These are phyloP conservation scores for Dasysyrphus tricinctus DNA, from an alignment of 2,888 invertebrate species.

Conservation along the genomic window DNA sequence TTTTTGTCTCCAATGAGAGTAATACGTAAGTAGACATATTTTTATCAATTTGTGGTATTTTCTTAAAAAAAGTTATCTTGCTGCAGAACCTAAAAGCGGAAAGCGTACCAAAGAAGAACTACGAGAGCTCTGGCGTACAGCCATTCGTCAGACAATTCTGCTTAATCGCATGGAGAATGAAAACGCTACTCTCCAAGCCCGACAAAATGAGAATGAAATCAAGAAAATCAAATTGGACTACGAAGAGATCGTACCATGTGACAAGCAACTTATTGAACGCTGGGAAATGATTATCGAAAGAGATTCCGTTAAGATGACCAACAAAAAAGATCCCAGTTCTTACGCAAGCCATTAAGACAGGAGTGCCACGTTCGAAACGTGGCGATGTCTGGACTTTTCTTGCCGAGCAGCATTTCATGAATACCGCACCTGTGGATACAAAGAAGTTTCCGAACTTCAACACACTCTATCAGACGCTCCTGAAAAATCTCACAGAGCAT, in stretches of 20 bases:
- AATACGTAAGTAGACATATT: constrained; percentile 79
- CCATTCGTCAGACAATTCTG: constrained; percentile 96
- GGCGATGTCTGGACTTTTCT: constrained; percentile 95
- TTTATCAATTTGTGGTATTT: neutral
- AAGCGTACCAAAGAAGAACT: constrained; percentile 88
- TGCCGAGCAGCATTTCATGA: constrained; percentile 91
- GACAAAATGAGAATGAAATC: constrained; percentile 94
- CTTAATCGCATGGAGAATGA: constrained; percentile 98
- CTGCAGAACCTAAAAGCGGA: constrained; percentile 78
- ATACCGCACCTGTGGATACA: constrained; percentile 89
- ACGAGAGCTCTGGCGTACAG: constrained; percentile 94
- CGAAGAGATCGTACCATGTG: constrained; percentile 91
- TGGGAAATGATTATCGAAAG: constrained; percentile 90
- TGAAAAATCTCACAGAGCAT: constrained; percentile 95
- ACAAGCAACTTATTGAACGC: constrained; percentile 85
- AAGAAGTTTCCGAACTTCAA: constrained; percentile 89
- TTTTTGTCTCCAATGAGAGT: constrained; percentile 82
- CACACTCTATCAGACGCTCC: constrained; percentile 90
- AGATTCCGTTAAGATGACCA: constrained; percentile 84
- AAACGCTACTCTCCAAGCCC: constrained; percentile 91
- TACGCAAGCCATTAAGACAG: constrained; percentile 91
- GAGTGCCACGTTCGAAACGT: constrained; percentile 89
- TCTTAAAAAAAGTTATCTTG: neutral
- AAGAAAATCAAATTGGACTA: constrained; percentile 96
- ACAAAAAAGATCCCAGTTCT: constrained; percentile 87